phyloP scores from a whole-genome alignment of 2,797 vertebrate species.

The Decapterus maruadsi region DNA sequence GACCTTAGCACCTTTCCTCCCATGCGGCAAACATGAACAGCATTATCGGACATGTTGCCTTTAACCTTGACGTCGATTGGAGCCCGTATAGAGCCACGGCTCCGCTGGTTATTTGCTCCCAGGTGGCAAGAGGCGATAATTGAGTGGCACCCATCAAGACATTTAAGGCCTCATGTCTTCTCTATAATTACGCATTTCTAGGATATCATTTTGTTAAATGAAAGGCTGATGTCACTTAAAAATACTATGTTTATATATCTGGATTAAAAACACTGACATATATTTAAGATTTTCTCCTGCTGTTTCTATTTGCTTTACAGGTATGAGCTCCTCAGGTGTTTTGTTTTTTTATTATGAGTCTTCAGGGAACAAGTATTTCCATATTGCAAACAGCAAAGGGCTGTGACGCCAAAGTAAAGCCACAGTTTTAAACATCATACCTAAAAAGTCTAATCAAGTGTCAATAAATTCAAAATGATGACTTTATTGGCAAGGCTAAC shows the following conservation, averaged over 20 bases:
- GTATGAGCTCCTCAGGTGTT: too few species aligned
- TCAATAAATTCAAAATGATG: neutral
- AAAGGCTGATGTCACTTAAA: neutral
- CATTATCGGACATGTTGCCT: conserved; percentile 74
- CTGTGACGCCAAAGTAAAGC: too few species aligned
- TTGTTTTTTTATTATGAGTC: too few species aligned
- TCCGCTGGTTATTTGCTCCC: conserved; percentile 41
- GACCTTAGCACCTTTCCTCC: conserved; percentile 74
- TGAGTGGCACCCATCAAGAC: neutral
- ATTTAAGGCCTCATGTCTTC: neutral
- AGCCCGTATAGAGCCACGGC: conserved; percentile 13
- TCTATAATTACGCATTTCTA: neutral
- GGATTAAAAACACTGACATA: too few species aligned
- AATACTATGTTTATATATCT: too few species aligned
- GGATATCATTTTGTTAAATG: neutral
- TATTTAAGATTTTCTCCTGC: too few species aligned
- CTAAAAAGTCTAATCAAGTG: too few species aligned
- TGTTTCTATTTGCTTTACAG: too few species aligned
- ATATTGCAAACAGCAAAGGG: too few species aligned
- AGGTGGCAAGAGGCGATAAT: neutral
- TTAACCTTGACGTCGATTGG: conserved; percentile 79
- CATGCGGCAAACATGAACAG: conserved; percentile 61
- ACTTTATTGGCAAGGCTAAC: too few species aligned
- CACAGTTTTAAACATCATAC: too few species aligned
- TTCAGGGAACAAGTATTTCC: too few species aligned